These are phyloP conservation scores for Drosophila sordidula DNA, from an alignment of 2,888 invertebrate genomes.

Conservation along the genomic window DNA sequence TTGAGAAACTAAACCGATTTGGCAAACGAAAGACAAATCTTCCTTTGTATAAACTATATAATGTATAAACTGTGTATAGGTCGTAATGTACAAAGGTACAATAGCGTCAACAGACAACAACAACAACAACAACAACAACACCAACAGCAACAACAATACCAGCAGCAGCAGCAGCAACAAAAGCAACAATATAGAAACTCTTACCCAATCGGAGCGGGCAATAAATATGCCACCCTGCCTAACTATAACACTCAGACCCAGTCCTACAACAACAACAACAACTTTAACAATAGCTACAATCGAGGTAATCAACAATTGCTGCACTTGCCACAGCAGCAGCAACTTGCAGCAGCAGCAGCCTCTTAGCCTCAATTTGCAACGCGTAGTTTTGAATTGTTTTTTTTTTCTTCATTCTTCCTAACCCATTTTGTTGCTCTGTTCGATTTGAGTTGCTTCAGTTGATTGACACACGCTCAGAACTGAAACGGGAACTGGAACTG, in stretches of 20 bases:
- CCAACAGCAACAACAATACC: slow-evolving; percentile 56
- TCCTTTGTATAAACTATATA: slow-evolving; percentile 20
- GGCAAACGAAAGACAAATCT: slow-evolving; percentile 1
- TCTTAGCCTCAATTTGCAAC: slow-evolving; percentile 20
- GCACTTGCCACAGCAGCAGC: slow-evolving; percentile 21
- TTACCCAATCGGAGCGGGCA: slow-evolving; percentile 76
- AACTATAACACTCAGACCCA: slow-evolving; percentile 69
- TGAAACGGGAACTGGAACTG: background rate
- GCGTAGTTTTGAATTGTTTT: slow-evolving; percentile 16
- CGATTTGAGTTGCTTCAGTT: slow-evolving; percentile 7
- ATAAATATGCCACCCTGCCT: slow-evolving; percentile 65
- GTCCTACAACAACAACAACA: slow-evolving; percentile 56
- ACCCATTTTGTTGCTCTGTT: slow-evolving; percentile 24
- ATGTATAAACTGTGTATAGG: slow-evolving; percentile 60
- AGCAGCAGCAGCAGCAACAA: slow-evolving; percentile 67
- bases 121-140: slow-evolving; percentile 55
- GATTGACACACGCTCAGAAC: too few species aligned
- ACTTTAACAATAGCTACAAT: slow-evolving; percentile 57
- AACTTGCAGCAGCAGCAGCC: slow-evolving; percentile 8
- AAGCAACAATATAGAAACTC: slow-evolving; percentile 83
- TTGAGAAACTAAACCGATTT: background rate
- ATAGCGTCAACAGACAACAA: slow-evolving; percentile 66
- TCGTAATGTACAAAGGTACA: slow-evolving; percentile 73
- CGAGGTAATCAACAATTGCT: slow-evolving; percentile 70
- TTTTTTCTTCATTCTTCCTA: slow-evolving; percentile 1